A percentile compares a stretch with the other conserved stretches of the same genome.
Evolutionary conservation across 2,888 invertebrate species (phyloP).

Genomic region (Drosophila neutralis): DNA sequence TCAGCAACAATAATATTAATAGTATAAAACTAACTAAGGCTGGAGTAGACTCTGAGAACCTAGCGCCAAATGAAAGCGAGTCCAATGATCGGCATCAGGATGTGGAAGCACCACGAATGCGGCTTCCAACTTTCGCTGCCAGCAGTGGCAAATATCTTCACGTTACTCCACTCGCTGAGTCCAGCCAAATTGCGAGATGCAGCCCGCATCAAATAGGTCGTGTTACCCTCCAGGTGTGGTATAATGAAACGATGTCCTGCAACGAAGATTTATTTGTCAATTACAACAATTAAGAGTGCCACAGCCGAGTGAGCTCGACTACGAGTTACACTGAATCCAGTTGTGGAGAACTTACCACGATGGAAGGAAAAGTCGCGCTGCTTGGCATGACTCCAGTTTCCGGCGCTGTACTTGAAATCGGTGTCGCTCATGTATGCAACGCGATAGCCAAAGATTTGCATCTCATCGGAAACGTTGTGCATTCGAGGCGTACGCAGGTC

Average conservation of each 20-base stretch:
- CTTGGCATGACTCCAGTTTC: slow-evolving; percentile 84
- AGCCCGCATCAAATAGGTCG: slow-evolving; percentile 86
- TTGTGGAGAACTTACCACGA: slow-evolving; percentile 75
- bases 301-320: not conserved
- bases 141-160: slow-evolving; percentile 82
- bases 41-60: slow-evolving; percentile 22
- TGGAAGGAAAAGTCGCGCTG: slow-evolving; percentile 83
- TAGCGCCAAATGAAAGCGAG: slow-evolving; percentile 53
- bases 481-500: slow-evolving; percentile 83
- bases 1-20: slow-evolving; percentile 45
- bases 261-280: not conserved
- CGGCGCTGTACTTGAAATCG: slow-evolving; percentile 82
- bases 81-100: slow-evolving; percentile 28
- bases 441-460: slow-evolving; percentile 84
- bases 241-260: slow-evolving; percentile 86
- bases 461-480: slow-evolving; percentile 78
- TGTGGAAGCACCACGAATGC: not conserved
- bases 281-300: not conserved
- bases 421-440: slow-evolving; percentile 83
- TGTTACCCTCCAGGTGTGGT: slow-evolving; percentile 85
- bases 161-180: slow-evolving; percentile 84
- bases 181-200: slow-evolving; percentile 87
- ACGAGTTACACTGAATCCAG: not conserved
- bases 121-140: slow-evolving; percentile 58
- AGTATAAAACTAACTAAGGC: slow-evolving; percentile 45